These are phyloP conservation scores for Sarcophaga peregrina DNA, from an alignment of 1,140 invertebrate genomes.

Conservation along the genomic window DNA sequence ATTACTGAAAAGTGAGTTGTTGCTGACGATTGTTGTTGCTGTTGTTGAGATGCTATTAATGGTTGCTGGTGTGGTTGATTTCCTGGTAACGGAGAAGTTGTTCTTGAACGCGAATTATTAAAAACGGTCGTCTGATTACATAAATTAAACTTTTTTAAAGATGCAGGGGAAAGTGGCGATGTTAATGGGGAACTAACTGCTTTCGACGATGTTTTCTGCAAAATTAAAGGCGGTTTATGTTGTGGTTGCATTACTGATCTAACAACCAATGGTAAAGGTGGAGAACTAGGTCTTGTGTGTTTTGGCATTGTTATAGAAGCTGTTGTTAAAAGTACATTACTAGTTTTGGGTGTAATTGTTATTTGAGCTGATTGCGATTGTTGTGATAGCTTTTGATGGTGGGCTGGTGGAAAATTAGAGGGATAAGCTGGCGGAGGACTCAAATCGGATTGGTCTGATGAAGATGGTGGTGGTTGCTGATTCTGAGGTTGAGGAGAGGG, in stretches of 20 bases:
- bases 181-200: background rate
- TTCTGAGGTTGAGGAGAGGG: constrained; percentile 63
- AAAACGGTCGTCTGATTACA: background rate
- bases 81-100: constrained; percentile 26
- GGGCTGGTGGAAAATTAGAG: constrained; percentile 25
- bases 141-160: background rate
- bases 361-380: constrained; percentile 19
- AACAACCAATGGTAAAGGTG: constrained; percentile 46
- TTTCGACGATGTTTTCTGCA: constrained; percentile 18
- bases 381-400: constrained; percentile 31
- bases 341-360: constrained; percentile 39
- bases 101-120: constrained; percentile 19
- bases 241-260: constrained; percentile 27
- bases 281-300: constrained; percentile 39
- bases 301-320: constrained; percentile 37
- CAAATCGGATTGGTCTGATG: constrained; percentile 13
- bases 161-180: constrained; percentile 7
- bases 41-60: background rate
- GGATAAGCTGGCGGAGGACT: constrained; percentile 18
- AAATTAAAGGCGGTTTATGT: constrained; percentile 24
- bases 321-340: constrained; percentile 35
- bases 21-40: background rate
- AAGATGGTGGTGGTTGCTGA: constrained; percentile 46
- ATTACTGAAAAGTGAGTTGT: background rate
- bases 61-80: background rate